Conservation (phyloP, 2,888 invertebrate genomes). For the Phengaris alcon region DNA sequence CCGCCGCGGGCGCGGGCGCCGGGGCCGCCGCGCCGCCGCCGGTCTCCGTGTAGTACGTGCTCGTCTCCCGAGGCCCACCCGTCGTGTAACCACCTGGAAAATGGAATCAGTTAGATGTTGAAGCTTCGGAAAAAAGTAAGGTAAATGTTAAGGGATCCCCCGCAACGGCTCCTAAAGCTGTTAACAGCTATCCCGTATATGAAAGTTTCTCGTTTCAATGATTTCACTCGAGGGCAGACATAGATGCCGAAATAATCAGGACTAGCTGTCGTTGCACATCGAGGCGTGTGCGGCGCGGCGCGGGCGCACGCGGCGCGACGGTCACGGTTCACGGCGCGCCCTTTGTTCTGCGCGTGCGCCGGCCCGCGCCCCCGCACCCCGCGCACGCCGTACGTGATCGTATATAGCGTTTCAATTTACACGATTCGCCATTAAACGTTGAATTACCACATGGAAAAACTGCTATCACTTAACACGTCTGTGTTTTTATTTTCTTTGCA, state of each 20-base stretch:
- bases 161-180: too few relatives aligned
- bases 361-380: conserved; percentile 31
- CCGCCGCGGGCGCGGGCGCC: conserved; percentile 59
- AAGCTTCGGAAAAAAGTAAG: too few relatives aligned
- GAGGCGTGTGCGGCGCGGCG: conserved; percentile 43
- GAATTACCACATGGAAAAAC: conserved; percentile 14
- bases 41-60: conserved; percentile 73
- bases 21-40: conserved; percentile 54
- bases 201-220: background rate
- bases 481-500: background rate
- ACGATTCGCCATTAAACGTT: conserved; percentile 29
- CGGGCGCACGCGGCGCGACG: conserved; percentile 65
- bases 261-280: conserved; percentile 34
- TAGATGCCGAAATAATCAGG: conserved; percentile 37
- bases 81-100: conserved; percentile 78
- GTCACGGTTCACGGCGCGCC: conserved; percentile 77
- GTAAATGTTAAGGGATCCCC: too few relatives aligned
- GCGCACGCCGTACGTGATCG: conserved; percentile 31
- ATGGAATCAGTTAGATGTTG: too few relatives aligned
- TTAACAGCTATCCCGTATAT: background rate
- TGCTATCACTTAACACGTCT: conserved; percentile 3
- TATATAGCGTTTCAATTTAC: conserved; percentile 37
- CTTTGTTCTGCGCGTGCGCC: conserved; percentile 73
- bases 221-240: conserved; percentile 5
- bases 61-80: conserved; percentile 74